These are phyloP conservation scores for Cynopterus brachyotis DNA, from an alignment of 2,113 vertebrate genomes.

Conservation along the genomic window DNA sequence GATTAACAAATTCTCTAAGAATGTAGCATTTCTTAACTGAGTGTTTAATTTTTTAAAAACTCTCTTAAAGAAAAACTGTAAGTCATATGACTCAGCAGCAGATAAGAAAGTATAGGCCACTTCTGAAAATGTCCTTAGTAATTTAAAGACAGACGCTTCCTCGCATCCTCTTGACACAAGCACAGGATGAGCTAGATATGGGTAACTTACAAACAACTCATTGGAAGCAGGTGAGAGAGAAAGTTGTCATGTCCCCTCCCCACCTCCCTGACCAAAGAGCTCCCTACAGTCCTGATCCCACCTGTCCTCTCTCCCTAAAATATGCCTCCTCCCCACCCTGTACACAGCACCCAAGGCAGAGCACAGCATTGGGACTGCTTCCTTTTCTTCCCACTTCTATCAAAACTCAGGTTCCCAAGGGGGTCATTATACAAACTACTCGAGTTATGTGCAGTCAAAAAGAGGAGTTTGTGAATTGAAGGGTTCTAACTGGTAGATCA, in stretches of 20 bases:
- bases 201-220: neutral
- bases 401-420: neutral
- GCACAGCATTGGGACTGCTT: neutral
- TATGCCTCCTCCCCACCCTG: no score
- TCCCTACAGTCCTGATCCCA: neutral
- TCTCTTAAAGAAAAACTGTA: constrained; percentile 24
- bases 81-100: neutral
- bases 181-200: neutral
- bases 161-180: neutral
- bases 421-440: neutral
- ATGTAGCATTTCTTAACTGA: neutral
- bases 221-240: neutral
- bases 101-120: neutral
- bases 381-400: neutral
- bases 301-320: neutral
- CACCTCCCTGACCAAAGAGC: neutral
- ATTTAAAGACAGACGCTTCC: neutral
- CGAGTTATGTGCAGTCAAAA: neutral
- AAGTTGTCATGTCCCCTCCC: neutral
- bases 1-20: constrained; percentile 28
- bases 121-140: neutral
- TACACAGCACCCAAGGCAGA: neutral
- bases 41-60: constrained; percentile 28
- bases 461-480: neutral
- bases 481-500: neutral